A percentile compares a stretch with the other conserved stretches of the same genome.
These are phyloP conservation scores for Paralvinella palmiformis DNA, from an alignment of 1,140 invertebrate species.

Conservation along the genomic window DNA sequence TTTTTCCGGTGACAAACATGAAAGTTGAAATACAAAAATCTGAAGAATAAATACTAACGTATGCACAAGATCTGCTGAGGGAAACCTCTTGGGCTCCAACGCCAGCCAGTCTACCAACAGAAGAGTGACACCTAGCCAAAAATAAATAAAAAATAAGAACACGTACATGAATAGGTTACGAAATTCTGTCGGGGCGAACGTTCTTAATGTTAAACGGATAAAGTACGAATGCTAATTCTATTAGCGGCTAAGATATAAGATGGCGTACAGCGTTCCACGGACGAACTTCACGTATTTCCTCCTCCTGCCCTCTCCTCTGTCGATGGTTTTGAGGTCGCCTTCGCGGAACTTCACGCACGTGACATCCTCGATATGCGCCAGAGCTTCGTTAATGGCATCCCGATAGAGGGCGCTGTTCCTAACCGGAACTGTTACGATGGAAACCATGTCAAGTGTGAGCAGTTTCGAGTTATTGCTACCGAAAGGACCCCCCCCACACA, in stretches of 20 bases:
- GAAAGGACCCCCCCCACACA: too few species aligned
- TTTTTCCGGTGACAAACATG: too few species aligned
- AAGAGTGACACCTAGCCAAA: constrained; percentile 12
- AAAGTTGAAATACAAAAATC: too few species aligned
- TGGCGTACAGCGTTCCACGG: background rate
- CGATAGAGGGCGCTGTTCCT: background rate
- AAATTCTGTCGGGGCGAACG: too few species aligned
- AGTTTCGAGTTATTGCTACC: background rate
- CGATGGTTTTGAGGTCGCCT: background rate
- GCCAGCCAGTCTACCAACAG: constrained; percentile 10
- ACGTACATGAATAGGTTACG: too few species aligned
- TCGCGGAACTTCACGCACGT: constrained; percentile 6
- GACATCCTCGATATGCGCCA: background rate
- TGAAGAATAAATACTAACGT: constrained; percentile 9
- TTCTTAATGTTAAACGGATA: background rate
- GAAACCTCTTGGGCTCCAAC: constrained; percentile 5
- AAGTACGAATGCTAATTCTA: background rate
- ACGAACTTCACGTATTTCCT: background rate
- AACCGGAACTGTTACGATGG: background rate
- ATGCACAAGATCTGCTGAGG: constrained; percentile 6
- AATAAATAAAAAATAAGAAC: background rate
- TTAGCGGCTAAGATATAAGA: background rate
- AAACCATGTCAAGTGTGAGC: background rate
- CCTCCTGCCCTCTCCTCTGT: background rate
- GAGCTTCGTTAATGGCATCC: background rate